Percentiles rank a stretch among this genome's conserved stretches.
Conservation (phyloP, 1,140 invertebrate genomes). For the Pomacea maculata region DNA sequence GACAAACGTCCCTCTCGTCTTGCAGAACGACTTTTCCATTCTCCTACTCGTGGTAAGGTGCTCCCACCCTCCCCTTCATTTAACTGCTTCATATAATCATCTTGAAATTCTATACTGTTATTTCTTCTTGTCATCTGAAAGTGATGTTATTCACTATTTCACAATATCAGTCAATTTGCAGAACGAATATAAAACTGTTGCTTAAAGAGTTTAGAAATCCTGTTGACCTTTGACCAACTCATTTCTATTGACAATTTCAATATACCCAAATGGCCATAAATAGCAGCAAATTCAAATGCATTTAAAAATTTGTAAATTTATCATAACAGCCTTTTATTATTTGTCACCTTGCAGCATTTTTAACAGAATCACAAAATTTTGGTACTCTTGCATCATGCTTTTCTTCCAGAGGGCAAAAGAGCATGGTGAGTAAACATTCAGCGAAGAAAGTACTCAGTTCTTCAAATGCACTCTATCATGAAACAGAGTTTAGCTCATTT, state of each 20-base stretch:
- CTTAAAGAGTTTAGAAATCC: neutral
- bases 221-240: no score
- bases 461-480: no score
- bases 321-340: neutral
- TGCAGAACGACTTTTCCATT: slow-evolving; percentile 46
- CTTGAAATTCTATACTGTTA: no score
- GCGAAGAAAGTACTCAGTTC: no score
- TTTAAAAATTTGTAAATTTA: neutral
- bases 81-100: no score
- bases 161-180: neutral
- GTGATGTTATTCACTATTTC: no score
- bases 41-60: slow-evolving; percentile 46
- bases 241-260: neutral
- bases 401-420: slow-evolving; percentile 40
- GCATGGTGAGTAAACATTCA: slow-evolving; percentile 30
- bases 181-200: neutral
- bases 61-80: neutral
- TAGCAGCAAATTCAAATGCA: neutral
- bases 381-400: slow-evolving; percentile 36
- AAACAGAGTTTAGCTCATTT: no score
- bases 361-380: slow-evolving; percentile 42
- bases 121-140: no score
- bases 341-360: slow-evolving; percentile 41
- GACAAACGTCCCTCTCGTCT: slow-evolving; percentile 39
- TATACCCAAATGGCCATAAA: neutral